Percentiles rank a stretch among this genome's conserved stretches.
phyloP scores from a whole-genome alignment of 2,888 invertebrate genomes.

The Perdita meconis region DNA sequence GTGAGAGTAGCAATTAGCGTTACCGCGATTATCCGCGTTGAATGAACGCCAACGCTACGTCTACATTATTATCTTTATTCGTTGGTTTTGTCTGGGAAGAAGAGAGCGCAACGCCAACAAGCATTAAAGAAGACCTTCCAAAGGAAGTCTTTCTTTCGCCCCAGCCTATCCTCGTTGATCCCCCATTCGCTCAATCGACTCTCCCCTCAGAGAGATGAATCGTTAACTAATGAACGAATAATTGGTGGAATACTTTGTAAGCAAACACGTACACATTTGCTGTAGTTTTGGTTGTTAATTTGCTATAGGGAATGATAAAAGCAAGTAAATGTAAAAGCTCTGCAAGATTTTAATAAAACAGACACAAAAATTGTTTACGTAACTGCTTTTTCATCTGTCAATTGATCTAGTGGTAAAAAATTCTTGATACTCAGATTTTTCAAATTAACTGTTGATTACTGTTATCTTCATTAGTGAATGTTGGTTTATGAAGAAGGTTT shows the following conservation, averaged over 20 bases:
- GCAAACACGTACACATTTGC: neutral
- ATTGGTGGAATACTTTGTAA: constrained; percentile 17
- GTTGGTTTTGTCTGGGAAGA: neutral
- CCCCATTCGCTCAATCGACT: constrained; percentile 25
- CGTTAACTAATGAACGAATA: constrained; percentile 46
- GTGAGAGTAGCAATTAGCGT: constrained; percentile 29
- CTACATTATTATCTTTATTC: constrained; percentile 52
- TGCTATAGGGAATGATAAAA: no score
- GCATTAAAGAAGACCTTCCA: constrained; percentile 51
- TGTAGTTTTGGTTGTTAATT: neutral
- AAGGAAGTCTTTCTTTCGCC: constrained; percentile 11
- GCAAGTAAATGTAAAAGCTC: no score
- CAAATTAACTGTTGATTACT: no score
- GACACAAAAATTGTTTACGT: no score
- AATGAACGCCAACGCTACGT: constrained; percentile 13
- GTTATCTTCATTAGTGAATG: no score
- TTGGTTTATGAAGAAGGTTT: no score
- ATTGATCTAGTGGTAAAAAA: no score
- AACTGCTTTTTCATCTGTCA: no score
- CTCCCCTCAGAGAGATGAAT: neutral
- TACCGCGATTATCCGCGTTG: constrained; percentile 28
- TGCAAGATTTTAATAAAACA: no score
- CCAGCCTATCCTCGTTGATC: neutral
- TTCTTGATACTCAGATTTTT: no score
- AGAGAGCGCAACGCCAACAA: constrained; percentile 9